These are phyloP conservation scores for Phocides pigmalion DNA, from an alignment of 1,140 invertebrate species.

Conservation along the genomic window DNA sequence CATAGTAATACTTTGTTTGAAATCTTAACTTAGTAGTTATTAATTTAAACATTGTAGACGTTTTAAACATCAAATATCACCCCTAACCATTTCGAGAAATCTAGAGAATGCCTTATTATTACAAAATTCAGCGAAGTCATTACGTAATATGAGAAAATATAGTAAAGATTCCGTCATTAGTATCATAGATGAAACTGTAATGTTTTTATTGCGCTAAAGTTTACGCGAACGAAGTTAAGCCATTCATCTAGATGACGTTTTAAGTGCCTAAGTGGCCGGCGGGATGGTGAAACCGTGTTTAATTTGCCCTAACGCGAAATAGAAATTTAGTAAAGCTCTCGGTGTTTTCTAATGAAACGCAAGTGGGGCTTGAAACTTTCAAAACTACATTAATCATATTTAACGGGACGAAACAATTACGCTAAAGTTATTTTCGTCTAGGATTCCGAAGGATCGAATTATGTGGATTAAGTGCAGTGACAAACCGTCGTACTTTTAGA, in stretches of 20 bases:
- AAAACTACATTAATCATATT: background rate
- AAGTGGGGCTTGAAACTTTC: background rate
- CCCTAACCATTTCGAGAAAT: no score
- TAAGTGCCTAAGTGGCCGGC: slow-evolving; percentile 64
- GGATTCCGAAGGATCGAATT: background rate
- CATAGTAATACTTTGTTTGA: no score
- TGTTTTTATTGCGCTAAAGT: slow-evolving; percentile 47
- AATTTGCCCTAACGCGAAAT: slow-evolving; percentile 48
- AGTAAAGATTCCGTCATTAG: slow-evolving; percentile 8
- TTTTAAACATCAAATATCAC: no score
- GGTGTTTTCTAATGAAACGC: background rate
- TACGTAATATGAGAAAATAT: background rate
- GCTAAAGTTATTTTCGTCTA: no score
- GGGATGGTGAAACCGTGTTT: slow-evolving; percentile 60
- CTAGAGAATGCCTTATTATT: no score
- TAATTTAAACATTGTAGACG: no score
- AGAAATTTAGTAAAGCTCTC: slow-evolving; percentile 11
- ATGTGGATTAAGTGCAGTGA: background rate
- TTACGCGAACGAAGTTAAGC: slow-evolving; percentile 48
- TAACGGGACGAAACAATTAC: background rate
- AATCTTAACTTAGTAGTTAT: no score
- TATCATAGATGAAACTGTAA: slow-evolving; percentile 38
- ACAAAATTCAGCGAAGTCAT: no score
- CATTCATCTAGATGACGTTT: slow-evolving; percentile 67
- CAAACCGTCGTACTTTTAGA: no score